Base-by-base conservation (phyloP, 2,113 vertebrate genomes). In the Carassius carassius region DNA sequence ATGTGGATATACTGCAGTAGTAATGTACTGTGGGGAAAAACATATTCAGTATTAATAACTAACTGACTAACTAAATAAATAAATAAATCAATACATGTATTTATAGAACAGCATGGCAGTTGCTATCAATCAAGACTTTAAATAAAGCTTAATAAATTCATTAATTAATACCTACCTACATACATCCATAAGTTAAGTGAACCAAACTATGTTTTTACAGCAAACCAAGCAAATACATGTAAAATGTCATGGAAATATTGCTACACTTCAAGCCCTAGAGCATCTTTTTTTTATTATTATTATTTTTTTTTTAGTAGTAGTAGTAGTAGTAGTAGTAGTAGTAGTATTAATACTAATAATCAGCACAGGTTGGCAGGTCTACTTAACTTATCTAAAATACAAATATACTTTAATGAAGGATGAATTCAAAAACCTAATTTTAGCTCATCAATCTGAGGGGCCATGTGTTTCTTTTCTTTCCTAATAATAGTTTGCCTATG, bases 401-500 rank as follows among this genome's bases (percentile, higher is more conserved):
- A 65, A 65, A 35, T 35, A 69, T 10, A 29, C 29, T 29, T 29
- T 29, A 29, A 29, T 29, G 29, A 14, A 67, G 14, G 2, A 67
- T 32, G 4, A 14, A 67, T 67, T 29, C n/a, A 32, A 67, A 67
- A 67, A 16, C 12, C 63, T 14, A 14, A 29, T 29, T 25, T 67
- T 65, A 32, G 23, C 25, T 65, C 12, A 67, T 8, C 25, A 67
- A 67, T 67, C 63, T 32, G 29, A 32, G 14, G 63, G 63, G 6
- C 25, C 25, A 67, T 0, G 2, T 19, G 32, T 19, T 2, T 0
- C 67, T 37, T 3, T 37, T 35, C 8, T 3, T 21, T 77, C 4
- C 17, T 51, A 77, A 56, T 56, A 78, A 78, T 8, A 60, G 29
- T 58, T 60, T 78, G 54, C 75, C 58, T 63, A 32, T 80, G 16